A percentile compares a stretch with the other conserved stretches of the same genome.
phyloP scores from a whole-genome alignment of 1,140 invertebrate species.

The Drosophila melanogaster region Release_6_plus_ISO1_MT NT_033779.5:6849501-6850000 shows the following conservation, averaged over 20 bases:
- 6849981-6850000: slow-evolving; percentile 35
- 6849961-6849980: slow-evolving; percentile 33
- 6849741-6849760: slow-evolving; percentile 81
- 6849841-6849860: background rate
- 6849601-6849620: too few species aligned
- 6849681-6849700: slow-evolving; percentile 3
- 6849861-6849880: slow-evolving; percentile 62
- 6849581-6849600: slow-evolving; percentile 3
- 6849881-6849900: slow-evolving; percentile 61
- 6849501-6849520: slow-evolving; percentile 52
- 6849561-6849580: slow-evolving; percentile 17
- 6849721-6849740: slow-evolving; percentile 61
- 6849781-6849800: slow-evolving; percentile 78
- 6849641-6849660: slow-evolving; percentile 19
- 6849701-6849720: slow-evolving; percentile 46
- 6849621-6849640: too few species aligned
- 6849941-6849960: slow-evolving; percentile 64
- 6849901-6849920: slow-evolving; percentile 80
- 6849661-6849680: background rate
- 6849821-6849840: background rate
- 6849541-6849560: slow-evolving; percentile 72
- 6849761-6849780: slow-evolving; percentile 80
- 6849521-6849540: slow-evolving; percentile 72
- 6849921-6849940: slow-evolving; percentile 81
- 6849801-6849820: slow-evolving; percentile 70